phyloP scores from a whole-genome alignment of 1,140 invertebrate species.

The Choristoneura fumiferana region DNA sequence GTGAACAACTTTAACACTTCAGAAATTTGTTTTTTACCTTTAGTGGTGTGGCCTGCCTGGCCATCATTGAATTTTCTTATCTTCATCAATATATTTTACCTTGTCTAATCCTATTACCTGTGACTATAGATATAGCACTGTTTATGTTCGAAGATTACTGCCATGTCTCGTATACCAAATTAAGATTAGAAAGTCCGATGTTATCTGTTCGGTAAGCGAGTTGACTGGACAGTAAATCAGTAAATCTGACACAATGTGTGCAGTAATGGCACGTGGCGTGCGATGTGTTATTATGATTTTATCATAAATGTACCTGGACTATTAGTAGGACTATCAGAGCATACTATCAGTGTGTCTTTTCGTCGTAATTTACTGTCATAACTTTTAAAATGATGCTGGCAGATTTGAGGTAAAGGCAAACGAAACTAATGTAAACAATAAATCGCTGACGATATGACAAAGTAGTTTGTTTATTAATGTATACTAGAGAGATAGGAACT shows the following conservation, averaged over 20 bases:
- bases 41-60: too few species aligned
- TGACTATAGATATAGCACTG: too few species aligned
- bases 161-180: constrained; percentile 37
- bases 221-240: constrained; percentile 2
- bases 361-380: constrained; percentile 24
- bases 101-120: too few species aligned
- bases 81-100: too few species aligned
- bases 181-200: constrained; percentile 40
- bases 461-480: too few species aligned
- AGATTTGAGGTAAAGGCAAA: neutral
- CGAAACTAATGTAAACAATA: too few species aligned
- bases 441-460: too few species aligned
- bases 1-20: too few species aligned
- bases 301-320: constrained; percentile 41
- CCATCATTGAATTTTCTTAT: too few species aligned
- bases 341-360: constrained; percentile 39
- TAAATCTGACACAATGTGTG: constrained; percentile 16
- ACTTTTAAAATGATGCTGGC: neutral
- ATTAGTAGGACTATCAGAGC: constrained; percentile 40
- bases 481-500: too few species aligned
- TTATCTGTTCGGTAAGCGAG: constrained; percentile 13
- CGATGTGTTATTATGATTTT: constrained; percentile 38
- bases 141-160: constrained; percentile 29
- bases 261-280: constrained; percentile 12
- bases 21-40: too few species aligned